Evolutionary conservation across 2,888 invertebrate genomes (phyloP), one percentile per base, ranked within the genome.

Genomic region (Hybos culiciformis): DNA sequence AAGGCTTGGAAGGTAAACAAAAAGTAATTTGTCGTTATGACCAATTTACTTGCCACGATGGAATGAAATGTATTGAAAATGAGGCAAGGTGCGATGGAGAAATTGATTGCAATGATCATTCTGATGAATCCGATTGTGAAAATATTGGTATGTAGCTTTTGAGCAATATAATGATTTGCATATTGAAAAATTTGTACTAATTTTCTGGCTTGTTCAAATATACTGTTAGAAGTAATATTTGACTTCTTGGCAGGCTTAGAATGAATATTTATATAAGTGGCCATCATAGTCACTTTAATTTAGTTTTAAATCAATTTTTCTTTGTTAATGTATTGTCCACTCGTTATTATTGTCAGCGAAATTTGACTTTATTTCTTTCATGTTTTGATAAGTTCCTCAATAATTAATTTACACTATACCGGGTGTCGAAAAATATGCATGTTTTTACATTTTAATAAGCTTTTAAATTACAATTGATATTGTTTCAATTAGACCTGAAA

Each of bases 41-140:
- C 6, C 57, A 73, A 44, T 77, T 75, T 47, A 60, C 57, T 36
- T 80, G 80, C 52, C 61, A 59, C 12, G 68, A 69, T 53, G 72
- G 72, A 0, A 60, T 68, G 5, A 54, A 60, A 24, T 78, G 78
- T 50, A 62, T 78, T 26, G 53, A 47, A 2, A 56, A 58, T 18
- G 47, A 55, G 20, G 51, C 58, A 32, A 68, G 69, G 4, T 78
- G 78, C 51, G 69, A 78, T 54, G 64, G 62, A 2, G 54, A 62
- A 26, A 67, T 57, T 41, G 71, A 78, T 50, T 78, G 78, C 50
- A 46, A 48, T 1, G 78, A 78, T 53, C 63, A 60, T 23, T 74
- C 74, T 1, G 78, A 78, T 53, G 77, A 78, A 51, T 56, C 63
- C 8, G 61, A 69, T 46, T 75, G 75, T 48, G 54, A 65, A n/a